Evolutionary conservation across 2,888 invertebrate genomes (phyloP), one percentile per base, ranked within the genome.

Genomic region (Ommatoiulus sabulosus): DNA sequence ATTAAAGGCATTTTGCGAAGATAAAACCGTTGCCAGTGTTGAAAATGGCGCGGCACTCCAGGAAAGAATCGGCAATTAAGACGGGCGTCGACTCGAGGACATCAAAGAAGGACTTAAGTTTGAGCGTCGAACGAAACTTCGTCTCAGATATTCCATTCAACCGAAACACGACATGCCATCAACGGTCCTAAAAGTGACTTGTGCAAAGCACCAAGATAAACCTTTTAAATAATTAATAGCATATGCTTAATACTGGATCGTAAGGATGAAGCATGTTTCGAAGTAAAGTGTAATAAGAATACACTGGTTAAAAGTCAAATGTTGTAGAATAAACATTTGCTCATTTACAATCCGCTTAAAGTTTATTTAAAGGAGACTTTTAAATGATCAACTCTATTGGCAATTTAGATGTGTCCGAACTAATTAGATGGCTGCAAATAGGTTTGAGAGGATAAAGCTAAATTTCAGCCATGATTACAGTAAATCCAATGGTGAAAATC

Each of bases 11-110:
- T 72, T 72, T 72, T 8, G 24, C 7, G 72, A 24, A 72, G 72
- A 72, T 72, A 72, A 72, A 72, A 72, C 72, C 24, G 72, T 72
- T 72, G 72, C 72, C 72, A 72, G 24, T 24, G n/a, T 24, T 72
- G 24, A 72, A 72, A 72, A 72, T 72, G 72, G 72, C 72, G 72
- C 0, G 8, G 72, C 72, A 72, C 72, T 72, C 24, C 24, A 10
- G 72, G 72, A 72, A 24, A 72, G 24, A 72, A 72, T 72, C 24
- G 24, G n/a, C 24, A 72, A 72, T 72, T 72, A 72, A 20, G 72
- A 72, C 72, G 72, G 72, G 72, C 72, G 72, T 72, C 72, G 72
- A 72, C 24, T 72, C 72, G 3, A 24, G 24, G 1, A n/a, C 72
- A 7, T 72, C 72, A 72, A 72, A 15, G 63, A n/a, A 63, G 20